Percentiles rank a stretch among this genome's conserved stretches.
These are phyloP conservation scores for Lipophrys pholis DNA, from an alignment of 2,113 vertebrate genomes.

Conservation along the genomic window DNA sequence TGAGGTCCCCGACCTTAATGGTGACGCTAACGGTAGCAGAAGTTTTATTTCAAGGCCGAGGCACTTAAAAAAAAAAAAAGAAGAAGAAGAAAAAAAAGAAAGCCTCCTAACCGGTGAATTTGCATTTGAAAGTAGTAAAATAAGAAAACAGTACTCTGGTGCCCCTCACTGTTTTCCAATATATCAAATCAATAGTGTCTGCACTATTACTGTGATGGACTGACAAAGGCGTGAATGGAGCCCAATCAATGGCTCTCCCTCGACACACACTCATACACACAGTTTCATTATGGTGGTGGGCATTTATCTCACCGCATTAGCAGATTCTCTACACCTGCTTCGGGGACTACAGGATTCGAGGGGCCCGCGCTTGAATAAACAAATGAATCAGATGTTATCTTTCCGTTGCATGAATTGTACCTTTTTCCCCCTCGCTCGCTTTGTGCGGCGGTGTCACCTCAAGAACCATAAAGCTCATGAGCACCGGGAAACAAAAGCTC, in stretches of 20 bases:
- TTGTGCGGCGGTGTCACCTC: conserved; percentile 28
- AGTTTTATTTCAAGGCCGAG: neutral
- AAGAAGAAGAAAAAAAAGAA: conserved; percentile 20
- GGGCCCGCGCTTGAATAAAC: conserved; percentile 12
- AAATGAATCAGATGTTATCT: conserved; percentile 47
- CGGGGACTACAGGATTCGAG: conserved; percentile 4
- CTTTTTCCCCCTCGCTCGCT: neutral
- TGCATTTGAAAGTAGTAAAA: conserved; percentile 40
- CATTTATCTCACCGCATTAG: conserved; percentile 52
- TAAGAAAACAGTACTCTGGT: conserved; percentile 29
- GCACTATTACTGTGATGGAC: conserved; percentile 52
- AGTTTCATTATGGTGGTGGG: conserved; percentile 31
- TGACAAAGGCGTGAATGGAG: conserved; percentile 55
- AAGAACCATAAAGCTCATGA: conserved; percentile 49
- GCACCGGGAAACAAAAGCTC: conserved; percentile 68
- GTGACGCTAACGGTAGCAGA: neutral
- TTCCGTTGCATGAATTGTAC: conserved; percentile 13
- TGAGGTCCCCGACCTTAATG: neutral
- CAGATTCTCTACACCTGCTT: conserved; percentile 33
- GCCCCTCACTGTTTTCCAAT: conserved; percentile 50
- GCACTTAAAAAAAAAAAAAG: conserved; percentile 3
- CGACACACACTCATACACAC: conserved; percentile 29
- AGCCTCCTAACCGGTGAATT: conserved; percentile 5
- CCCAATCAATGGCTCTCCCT: conserved; percentile 49
- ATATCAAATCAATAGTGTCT: conserved; percentile 54